Conservation (phyloP, 2,888 invertebrate species). For the Choristoneura rosaceana region DNA sequence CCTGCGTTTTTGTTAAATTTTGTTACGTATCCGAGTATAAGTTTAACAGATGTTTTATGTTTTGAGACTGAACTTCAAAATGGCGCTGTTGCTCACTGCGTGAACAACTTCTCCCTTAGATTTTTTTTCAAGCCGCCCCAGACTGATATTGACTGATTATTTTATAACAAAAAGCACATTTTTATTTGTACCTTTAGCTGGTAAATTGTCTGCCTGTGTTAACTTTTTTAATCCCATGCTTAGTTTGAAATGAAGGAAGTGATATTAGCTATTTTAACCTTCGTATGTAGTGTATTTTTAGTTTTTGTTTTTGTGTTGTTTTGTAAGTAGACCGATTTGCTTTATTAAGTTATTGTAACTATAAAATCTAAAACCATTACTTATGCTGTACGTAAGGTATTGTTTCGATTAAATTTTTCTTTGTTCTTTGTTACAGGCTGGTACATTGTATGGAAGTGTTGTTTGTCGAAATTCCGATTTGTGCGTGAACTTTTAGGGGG, state of each 20-base stretch:
- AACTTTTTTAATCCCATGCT: conserved; percentile 64
- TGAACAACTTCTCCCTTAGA: conserved; percentile 30
- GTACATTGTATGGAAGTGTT: conserved; percentile 96
- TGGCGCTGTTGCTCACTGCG: conserved; percentile 50
- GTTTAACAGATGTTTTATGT: conserved; percentile 20
- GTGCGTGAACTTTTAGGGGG: conserved; percentile 94
- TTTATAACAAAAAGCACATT: conserved; percentile 51
- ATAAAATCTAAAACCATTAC: conserved; percentile 15
- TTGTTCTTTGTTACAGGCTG: conserved; percentile 89
- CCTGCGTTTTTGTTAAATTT: conserved; percentile 10
- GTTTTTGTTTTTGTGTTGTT: conserved; percentile 82
- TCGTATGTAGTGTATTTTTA: conserved; percentile 81
- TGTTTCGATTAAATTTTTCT: conserved; percentile 29
- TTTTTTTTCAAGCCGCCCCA: conserved; percentile 26
- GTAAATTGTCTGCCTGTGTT: conserved; percentile 73
- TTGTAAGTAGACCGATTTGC: conserved; percentile 78
- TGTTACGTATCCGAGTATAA: conserved; percentile 7
- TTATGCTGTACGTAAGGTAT: background rate
- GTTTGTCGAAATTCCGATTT: conserved; percentile 94
- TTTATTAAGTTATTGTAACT: conserved; percentile 43
- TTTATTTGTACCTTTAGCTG: conserved; percentile 55
- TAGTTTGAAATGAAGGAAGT: conserved; percentile 81
- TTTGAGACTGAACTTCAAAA: conserved; percentile 46
- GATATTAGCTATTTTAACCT: conserved; percentile 81
- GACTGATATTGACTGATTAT: conserved; percentile 54